Base-by-base conservation (phyloP, 1,140 invertebrate genomes). In the Anagrus nilaparvatae region DNA sequence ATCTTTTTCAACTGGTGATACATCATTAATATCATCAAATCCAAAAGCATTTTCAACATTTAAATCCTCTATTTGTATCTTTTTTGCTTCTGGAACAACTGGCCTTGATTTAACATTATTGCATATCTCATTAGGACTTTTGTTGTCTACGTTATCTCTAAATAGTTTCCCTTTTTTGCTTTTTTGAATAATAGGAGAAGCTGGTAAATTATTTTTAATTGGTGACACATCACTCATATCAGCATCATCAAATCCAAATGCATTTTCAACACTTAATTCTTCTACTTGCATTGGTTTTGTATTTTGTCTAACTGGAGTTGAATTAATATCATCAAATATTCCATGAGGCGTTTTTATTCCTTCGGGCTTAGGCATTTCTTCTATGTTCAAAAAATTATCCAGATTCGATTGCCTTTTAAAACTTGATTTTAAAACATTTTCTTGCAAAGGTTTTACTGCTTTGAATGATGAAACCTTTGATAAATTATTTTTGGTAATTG, bases 321-420 rank as follows among this genome's bases (percentile, higher is more conserved):
- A 52, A 40, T 49, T 17, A 7, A 27, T n/a, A 39, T 63, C 58
- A 25, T 49, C 47, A 17, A 62, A 62, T 30, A 63, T 58, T 19
- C 59, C 59, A 44, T 60, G 52, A 16, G 25, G 4, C 3, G 56
- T 60, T 28, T 8, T 47, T 19, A 59, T 56, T 17, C 34, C 29
- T 3, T 47, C 49, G 31, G 49, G 53, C 16, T 52, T 41, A 18
- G 60, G 60, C 42, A 52, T 48, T 25, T 59, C 51, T 13, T 39
- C 47, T 30, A 61, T 16, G 32, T 58, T 60, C 21, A 62, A 42
- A 32, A 59, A 62, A 20, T 42, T 46, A 46, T 62, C 50, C 2
- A 62, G 46, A 47, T 57, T 62, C 3, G 59, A 53, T 40, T 62
- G 60, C 12, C 29, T 47, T 5, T 60, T 34, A 19, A 51, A 16